Evolutionary conservation across 2,797 vertebrate species (phyloP), one percentile per base, ranked within the genome.

Genomic region (Macrochelys suwanniensis): DNA sequence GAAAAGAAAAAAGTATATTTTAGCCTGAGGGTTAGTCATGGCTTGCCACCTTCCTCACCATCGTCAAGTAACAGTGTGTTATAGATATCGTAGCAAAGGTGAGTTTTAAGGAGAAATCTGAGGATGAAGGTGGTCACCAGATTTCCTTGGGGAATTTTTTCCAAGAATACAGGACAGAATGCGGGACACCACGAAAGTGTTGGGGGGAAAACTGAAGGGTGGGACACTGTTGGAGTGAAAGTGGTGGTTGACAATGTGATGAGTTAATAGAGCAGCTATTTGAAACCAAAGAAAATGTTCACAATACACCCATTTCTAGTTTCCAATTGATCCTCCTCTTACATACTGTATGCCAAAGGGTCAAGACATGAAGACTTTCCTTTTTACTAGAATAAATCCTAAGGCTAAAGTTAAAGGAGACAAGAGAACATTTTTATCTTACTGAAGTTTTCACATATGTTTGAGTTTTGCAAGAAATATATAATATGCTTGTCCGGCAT

Each of bases 241-340:
- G 16, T 81, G 10, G 7, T 83, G 50, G 12, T 16, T 77, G 57
- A 77, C 53, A 15, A 26, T 77, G 57, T 54, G 21, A 59, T 88
- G 25, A 95, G 90, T 93, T 79, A 77, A 53, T 11, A 86, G 90
- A 93, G 71, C 31, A 89, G 23, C 6, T 56, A 7, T 84, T 89
- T 81, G 59, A 71, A 77, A 37, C 42, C 10, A 80, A 87, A 80
- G 61, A 80, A 94, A 94, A 87, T 49, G 11, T 6, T 77, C 56
- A 88, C 26, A 87, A 91, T n/a, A 88, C 92, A 57, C 31, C 76
- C 83, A n/a, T 3, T 12, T 88, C 77, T 79, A 51, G 12, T 88
- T 79, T 80, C 15, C 56, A 85, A 57, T 42, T 89, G 50, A 91
- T 92, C 23, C 6, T 88, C 28, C 23, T 87, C 0, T 92, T 89